These are phyloP conservation scores for Colistium nudipinnis DNA, from an alignment of 2,113 vertebrate species.

Conservation along the genomic window DNA sequence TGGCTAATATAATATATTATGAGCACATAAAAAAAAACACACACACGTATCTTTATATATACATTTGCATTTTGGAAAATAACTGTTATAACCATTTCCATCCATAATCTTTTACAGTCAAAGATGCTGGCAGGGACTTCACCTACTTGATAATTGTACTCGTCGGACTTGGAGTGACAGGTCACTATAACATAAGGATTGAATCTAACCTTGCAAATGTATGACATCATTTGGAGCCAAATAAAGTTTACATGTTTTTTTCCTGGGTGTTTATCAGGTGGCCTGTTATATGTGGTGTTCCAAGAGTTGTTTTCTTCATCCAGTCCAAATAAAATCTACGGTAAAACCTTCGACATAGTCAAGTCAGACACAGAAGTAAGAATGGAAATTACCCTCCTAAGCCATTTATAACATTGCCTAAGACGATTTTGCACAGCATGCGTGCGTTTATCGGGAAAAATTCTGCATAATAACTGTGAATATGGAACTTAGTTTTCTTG, in stretches of 20 bases:
- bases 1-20: background rate
- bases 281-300: constrained; percentile 92
- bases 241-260: background rate
- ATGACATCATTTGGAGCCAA: background rate
- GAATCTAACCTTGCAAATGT: background rate
- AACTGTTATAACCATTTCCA: background rate
- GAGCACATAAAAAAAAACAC: background rate
- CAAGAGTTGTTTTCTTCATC: constrained; percentile 94
- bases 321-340: constrained; percentile 93
- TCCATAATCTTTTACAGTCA: constrained; percentile 83
- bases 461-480: background rate
- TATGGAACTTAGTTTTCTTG: background rate
- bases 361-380: constrained; percentile 90
- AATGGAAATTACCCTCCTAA: background rate
- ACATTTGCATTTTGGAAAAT: background rate
- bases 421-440: no score
- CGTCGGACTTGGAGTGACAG: constrained; percentile 91
- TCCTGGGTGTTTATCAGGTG: constrained; percentile 78
- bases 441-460: background rate
- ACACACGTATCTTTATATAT: no score
- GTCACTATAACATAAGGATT: constrained; percentile 72
- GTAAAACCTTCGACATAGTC: constrained; percentile 91
- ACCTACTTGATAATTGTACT: constrained; percentile 92
- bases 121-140: constrained; percentile 91
- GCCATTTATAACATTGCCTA: background rate